Evolutionary conservation across 2,113 vertebrate species (phyloP), one percentile per base, ranked within the genome.

Genomic region (Syngnathus typhle): DNA sequence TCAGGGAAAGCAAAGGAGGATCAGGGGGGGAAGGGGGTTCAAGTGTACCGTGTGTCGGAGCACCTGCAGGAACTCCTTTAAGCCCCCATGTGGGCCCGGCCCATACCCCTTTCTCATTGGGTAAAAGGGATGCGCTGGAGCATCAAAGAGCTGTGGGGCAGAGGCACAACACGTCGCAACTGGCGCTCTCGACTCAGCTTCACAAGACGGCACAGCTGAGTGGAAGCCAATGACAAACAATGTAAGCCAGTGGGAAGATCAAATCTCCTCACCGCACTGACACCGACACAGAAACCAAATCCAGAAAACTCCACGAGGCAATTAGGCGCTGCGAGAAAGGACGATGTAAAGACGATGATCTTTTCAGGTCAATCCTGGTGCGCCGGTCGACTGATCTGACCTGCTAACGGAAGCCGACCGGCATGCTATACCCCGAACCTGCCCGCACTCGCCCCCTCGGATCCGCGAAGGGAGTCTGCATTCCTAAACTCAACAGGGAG

Each of bases 381-480:
- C 74, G 81, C 74, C 71, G 71, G 87, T 83, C 82, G 81, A 86
- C 83, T 86, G 84, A 87, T 89, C 79, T 88, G 89, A 91, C 88
- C 87, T 76, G 77, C 78, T 76, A 60, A 16, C 68, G 72, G 71
- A 78, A 79, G 72, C 81, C 69, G 85, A 84, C 82, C 86, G 82
- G 84, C 82, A 80, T 80, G 85, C 81, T 84, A 81, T 82, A 89
- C 78, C 77, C 83, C 82, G 60, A 86, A 91, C 91, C 87, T 91
- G 89, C 89, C 86, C 78, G 87, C 91, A 91, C 90, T 91, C 84
- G 87, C 79, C 88, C 27, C 80, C 84, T 66, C 81, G 81, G 87
- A 82, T 88, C 76, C 79, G 69, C 84, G 91, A 90, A 92, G 85
- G 87, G 88, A 86, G 71, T 87, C 88, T 84, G 90, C 91, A 94